Base-by-base conservation (phyloP, 2,888 invertebrate species). In the Ceramica pisi region DNA sequence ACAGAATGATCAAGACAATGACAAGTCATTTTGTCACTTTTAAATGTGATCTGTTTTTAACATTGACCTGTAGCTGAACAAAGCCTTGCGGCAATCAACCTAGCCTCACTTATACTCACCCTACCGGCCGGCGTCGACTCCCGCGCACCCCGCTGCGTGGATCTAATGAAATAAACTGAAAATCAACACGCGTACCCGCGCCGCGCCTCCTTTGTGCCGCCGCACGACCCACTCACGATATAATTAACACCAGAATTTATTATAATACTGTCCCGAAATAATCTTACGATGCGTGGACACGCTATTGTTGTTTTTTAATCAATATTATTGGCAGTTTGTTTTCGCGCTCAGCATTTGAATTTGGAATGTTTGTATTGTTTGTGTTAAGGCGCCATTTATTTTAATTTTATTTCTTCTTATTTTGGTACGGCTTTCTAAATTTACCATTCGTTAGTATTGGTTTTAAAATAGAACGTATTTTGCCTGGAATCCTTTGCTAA, bases 111-210 rank as follows among this genome's bases (percentile, higher is more conserved):
- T 57, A 75, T 81, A 77, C 90, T 72, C 88, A 90, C 92, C 87
- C 88, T 91, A 91, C 86, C 75, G 60, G 74, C 75, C 89, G 83
- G 88, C 88, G 84, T 87, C 90, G 88, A 90, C 89, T 89, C 91
- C 88, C 76, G 88, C 90, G 93, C 92, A 86, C 93, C 96, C 96
- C 93, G 95, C 94, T 87, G 96, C 91, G 96, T 88, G 84, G 89
- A 90, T 93, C 95, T 96, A 96, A 96, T 96, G 96, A 96, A 96
- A 96, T 96, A 96, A 96, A 95, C 96, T 95, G 95, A 96, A 96
- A 96, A 95, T 95, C 96, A 96, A 96, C 96, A 96, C 94, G 92
- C 90, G 87, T 84, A 80, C 88, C 88, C 85, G 87, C 87, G 86
- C 88, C 85, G 85, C 85, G 71, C 63, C 82, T 72, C 74, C 89